Conservation (phyloP, 2,113 vertebrate genomes). For the Toxotes jaculatrix region DNA sequence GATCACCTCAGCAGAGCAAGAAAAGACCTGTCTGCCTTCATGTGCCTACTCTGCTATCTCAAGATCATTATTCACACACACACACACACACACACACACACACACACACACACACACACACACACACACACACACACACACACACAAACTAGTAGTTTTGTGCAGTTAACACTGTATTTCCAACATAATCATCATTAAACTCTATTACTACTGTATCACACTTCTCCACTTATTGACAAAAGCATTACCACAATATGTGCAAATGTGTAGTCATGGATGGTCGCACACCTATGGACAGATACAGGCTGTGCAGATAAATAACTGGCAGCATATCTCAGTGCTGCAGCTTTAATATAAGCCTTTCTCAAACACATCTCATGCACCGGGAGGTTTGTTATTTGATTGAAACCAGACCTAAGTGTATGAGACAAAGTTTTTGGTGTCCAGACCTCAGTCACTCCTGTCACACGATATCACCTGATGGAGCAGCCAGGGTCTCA, state of each 20-base stretch:
- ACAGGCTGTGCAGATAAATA: not conserved
- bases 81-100: slow-evolving; percentile 6
- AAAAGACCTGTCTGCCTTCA: slow-evolving; percentile 81
- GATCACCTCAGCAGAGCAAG: slow-evolving; percentile 78
- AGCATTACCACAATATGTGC: not conserved
- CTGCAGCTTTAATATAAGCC: not conserved
- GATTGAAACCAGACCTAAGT: slow-evolving; percentile 21
- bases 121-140: slow-evolving; percentile 5
- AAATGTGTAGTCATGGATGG: slow-evolving; percentile 12
- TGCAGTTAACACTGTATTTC: slow-evolving; percentile 4
- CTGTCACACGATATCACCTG: slow-evolving; percentile 11
- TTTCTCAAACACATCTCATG: slow-evolving; percentile 20
- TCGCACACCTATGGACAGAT: not conserved
- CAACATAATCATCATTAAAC: not conserved
- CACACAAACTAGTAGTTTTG: slow-evolving; percentile 1
- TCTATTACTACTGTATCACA: not conserved
- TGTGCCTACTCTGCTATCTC: slow-evolving; percentile 35
- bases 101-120: slow-evolving; percentile 19
- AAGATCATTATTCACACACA: slow-evolving; percentile 29
- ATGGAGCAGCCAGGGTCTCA: not conserved
- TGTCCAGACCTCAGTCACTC: not conserved
- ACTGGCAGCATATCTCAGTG: not conserved
- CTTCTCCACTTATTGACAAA: slow-evolving; percentile 5
- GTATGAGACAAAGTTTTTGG: not conserved
- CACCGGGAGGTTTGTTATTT: not conserved